Base-by-base conservation (phyloP, 2,888 invertebrate genomes). In the Lasiommata megera region DNA sequence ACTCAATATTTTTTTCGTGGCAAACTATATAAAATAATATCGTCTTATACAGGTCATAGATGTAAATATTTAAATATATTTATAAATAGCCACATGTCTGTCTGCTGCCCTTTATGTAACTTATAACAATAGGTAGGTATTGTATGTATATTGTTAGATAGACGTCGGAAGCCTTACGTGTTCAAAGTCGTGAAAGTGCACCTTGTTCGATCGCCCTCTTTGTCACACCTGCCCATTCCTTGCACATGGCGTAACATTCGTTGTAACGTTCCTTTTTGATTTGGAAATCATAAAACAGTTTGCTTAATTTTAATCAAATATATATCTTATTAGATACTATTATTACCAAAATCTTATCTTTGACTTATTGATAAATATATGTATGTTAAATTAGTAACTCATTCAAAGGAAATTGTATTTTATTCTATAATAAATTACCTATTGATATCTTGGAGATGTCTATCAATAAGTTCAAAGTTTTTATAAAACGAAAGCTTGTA, bases 201-300 rank as follows among this genome's bases (percentile, higher is more conserved):
- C 80, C 83, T 85, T 84, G 82, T 80, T 71, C 67, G 68, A 74
- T 64, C 67, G 68, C 51, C 65, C 67, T 69, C 65, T 67, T 64
- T 67, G 72, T 72, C 68, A 77, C 88, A 87, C 87, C 88, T 88
- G 88, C 79, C 68, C 76, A 75, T 79, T 79, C 78, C 73, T 74
- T 76, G 76, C 85, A 86, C 75, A 84, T 88, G 88, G 79, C 82
- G 84, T 82, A 82, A 84, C 80, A 76, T 82, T 80, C 63, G 76
- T 74, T 72, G 75, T 77, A 56, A 51, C 56, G 43, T 50, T 56
- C 44, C 18, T 44, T 56, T 56, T 51, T 37, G 43, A 37, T 51
- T 36, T 34, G 37, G 28, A 37, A 47, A 47, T 31, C 47, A n/a
- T 36, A 29, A 29, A 29, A 17, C 5, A 34, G n/a, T 34, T 47